Conservation (phyloP, 2,113 vertebrate genomes). For the Marcusenius ussheri region DNA sequence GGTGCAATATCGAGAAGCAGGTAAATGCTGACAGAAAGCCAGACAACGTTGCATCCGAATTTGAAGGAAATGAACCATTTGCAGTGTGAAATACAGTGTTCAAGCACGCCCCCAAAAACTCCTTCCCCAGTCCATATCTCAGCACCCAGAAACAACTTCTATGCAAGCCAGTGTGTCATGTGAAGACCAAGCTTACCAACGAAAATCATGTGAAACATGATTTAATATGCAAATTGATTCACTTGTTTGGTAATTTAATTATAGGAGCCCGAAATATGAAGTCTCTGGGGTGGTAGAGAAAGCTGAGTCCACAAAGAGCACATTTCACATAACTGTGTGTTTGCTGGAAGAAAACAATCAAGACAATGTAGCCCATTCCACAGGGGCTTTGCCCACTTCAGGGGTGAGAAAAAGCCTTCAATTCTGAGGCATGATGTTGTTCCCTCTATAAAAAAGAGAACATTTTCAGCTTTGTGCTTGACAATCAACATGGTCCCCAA, state of each 20-base stretch:
- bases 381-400: not conserved
- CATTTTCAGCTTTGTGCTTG: slow-evolving; percentile 2
- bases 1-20: not conserved
- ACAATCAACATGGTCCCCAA: not conserved
- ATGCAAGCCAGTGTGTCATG: not conserved
- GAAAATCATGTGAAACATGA: not conserved
- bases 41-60: not conserved
- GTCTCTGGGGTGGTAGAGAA: not conserved
- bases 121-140: not conserved
- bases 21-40: not conserved
- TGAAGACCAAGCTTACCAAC: not conserved
- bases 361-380: not conserved
- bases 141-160: not conserved
- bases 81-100: not conserved
- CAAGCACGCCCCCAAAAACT: not conserved
- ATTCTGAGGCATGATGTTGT: not conserved
- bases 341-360: not conserved
- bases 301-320: not conserved
- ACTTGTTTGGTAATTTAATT: not conserved
- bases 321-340: not conserved
- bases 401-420: not conserved
- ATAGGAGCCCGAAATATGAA: not conserved
- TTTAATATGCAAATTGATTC: not conserved
- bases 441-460: not conserved
- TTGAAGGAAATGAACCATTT: not conserved